These are phyloP conservation scores for Melieria crassipennis DNA, from an alignment of 2,888 invertebrate genomes.

Conservation along the genomic window DNA sequence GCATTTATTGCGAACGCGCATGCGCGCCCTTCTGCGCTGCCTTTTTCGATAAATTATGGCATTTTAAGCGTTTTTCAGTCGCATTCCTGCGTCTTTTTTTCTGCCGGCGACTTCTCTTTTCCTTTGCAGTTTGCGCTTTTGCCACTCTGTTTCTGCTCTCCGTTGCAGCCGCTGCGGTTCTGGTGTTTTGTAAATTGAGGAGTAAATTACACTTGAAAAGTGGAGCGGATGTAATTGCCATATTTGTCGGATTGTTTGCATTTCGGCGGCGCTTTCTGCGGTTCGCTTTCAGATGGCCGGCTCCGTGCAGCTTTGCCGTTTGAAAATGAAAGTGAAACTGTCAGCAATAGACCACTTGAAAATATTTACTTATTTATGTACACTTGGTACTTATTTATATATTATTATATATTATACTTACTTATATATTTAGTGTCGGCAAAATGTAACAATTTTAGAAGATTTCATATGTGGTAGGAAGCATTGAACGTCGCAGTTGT, in stretches of 20 bases:
- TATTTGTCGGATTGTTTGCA: constrained; percentile 31
- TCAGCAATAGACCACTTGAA: too few relatives aligned
- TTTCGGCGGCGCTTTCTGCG: constrained; percentile 12
- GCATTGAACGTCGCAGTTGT: too few relatives aligned
- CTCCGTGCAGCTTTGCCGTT: too few relatives aligned
- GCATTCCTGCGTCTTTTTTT: constrained; percentile 29
- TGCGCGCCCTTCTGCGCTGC: constrained; percentile 44
- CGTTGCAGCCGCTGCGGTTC: constrained; percentile 1
- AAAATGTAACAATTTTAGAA: too few relatives aligned
- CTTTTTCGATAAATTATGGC: constrained; percentile 57
- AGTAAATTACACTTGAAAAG: constrained; percentile 2
- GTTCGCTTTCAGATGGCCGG: background rate
- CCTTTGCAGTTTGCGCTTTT: background rate
- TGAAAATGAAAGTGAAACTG: too few relatives aligned
- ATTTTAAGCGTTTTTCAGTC: constrained; percentile 49
- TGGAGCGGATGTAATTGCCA: constrained; percentile 31
- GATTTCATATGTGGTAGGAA: too few relatives aligned
- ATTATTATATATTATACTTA: too few relatives aligned
- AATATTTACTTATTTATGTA: too few relatives aligned
- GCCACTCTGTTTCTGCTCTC: background rate
- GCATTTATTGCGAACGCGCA: constrained; percentile 14
- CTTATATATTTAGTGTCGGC: too few relatives aligned
- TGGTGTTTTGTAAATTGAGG: background rate
- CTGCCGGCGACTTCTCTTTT: background rate
- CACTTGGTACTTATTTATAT: too few relatives aligned